Evolutionary conservation across 2,113 vertebrate species (phyloP).

Genomic region (Phrynosoma platyrhinos): DNA sequence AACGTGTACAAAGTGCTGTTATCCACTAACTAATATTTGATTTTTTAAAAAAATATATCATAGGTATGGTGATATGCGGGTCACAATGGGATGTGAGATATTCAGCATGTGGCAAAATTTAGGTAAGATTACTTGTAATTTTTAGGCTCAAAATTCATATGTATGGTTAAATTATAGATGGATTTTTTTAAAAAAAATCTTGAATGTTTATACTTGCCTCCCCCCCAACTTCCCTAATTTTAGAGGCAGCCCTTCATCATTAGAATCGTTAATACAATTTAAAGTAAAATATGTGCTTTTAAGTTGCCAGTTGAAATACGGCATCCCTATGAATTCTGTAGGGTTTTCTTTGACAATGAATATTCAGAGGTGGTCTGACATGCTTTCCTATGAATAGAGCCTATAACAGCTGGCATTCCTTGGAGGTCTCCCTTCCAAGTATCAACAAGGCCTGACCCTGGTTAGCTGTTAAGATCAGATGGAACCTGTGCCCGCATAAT

Average conservation of each 20-base stretch:
- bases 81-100: slow-evolving; percentile 99
- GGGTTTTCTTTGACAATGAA: too few relatives aligned
- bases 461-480: too few relatives aligned
- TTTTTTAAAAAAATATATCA: slow-evolving; percentile 44
- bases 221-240: neutral
- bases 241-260: slow-evolving; percentile 17
- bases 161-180: neutral
- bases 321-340: too few relatives aligned
- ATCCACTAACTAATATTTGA: slow-evolving; percentile 41
- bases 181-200: neutral
- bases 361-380: too few relatives aligned
- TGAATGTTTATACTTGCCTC: too few relatives aligned
- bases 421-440: too few relatives aligned
- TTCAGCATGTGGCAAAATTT: slow-evolving; percentile 99
- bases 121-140: slow-evolving; percentile 78
- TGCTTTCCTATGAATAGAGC: too few relatives aligned
- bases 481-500: too few relatives aligned
- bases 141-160: neutral
- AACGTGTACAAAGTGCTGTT: neutral
- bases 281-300: slow-evolving; percentile 17
- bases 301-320: too few relatives aligned
- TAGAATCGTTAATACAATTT: slow-evolving; percentile 13
- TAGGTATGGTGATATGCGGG: slow-evolving; percentile 99
- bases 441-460: too few relatives aligned
- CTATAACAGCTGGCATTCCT: too few relatives aligned